Percentiles rank a stretch among this genome's conserved stretches.
Conservation (phyloP, 2,113 vertebrate genomes). For the Orthonyx spaldingii region DNA sequence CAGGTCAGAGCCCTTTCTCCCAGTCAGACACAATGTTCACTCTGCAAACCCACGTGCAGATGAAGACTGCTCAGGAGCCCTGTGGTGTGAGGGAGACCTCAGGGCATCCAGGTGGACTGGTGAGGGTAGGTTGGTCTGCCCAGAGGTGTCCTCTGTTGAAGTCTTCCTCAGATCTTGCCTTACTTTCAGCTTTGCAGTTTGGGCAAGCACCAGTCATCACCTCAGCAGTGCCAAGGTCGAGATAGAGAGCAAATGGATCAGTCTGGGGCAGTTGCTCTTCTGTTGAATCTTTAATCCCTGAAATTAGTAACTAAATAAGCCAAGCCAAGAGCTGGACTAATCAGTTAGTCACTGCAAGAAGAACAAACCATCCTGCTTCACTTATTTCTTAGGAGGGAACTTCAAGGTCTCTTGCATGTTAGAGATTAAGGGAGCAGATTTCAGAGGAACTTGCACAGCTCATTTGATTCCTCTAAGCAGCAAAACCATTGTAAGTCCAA, state of each 20-base stretch:
- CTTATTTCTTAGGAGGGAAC: background rate
- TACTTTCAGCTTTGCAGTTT: background rate
- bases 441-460: background rate
- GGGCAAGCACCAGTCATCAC: background rate
- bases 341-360: background rate
- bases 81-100: background rate
- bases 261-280: background rate
- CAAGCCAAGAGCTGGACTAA: background rate
- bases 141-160: background rate
- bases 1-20: background rate
- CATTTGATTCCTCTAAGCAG: background rate
- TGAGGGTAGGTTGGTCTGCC: background rate
- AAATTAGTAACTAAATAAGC: background rate
- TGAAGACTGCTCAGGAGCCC: background rate
- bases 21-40: background rate
- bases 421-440: background rate
- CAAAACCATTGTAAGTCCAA: background rate
- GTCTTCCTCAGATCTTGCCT: background rate
- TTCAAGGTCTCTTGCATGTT: background rate
- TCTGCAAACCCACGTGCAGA: background rate
- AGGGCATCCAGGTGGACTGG: background rate
- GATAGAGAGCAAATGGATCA: background rate
- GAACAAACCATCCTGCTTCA: background rate
- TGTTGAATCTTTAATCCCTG: background rate
- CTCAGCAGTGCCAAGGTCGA: background rate